Conservation (phyloP, 1,140 invertebrate genomes). For the Thrips palmi region DNA sequence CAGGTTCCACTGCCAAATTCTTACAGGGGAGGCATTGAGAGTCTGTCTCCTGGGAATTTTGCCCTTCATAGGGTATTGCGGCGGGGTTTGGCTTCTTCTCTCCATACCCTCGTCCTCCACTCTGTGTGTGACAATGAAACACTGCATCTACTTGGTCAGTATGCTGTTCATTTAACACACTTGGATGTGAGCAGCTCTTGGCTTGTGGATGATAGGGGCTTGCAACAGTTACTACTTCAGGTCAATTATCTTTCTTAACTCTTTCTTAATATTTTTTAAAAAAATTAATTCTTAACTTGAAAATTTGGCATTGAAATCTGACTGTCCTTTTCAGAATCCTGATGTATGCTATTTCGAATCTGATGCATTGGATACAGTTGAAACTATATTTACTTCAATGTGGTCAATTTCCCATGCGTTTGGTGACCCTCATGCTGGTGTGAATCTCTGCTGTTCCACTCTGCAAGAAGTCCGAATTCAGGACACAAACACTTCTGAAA, state of each 20-base stretch:
- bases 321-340: constrained; percentile 7
- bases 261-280: constrained; percentile 4
- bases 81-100: constrained; percentile 15
- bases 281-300: constrained; percentile 6
- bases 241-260: constrained; percentile 8
- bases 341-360: constrained; percentile 10
- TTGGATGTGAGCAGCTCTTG: constrained; percentile 18
- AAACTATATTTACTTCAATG: not conserved
- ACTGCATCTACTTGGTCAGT: constrained; percentile 15
- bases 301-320: not conserved
- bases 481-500: constrained; percentile 19
- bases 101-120: constrained; percentile 14
- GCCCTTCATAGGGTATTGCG: no score
- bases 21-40: no score
- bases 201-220: constrained; percentile 18
- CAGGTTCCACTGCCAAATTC: no score
- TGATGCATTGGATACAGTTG: constrained; percentile 7
- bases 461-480: constrained; percentile 18
- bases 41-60: no score
- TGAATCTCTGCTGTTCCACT: constrained; percentile 16
- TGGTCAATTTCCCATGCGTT: constrained; percentile 5
- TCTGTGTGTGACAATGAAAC: constrained; percentile 17
- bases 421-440: constrained; percentile 3
- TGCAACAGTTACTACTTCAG: constrained; percentile 16
- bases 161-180: constrained; percentile 15